Conservation (phyloP, 2,113 vertebrate genomes). For the Dendrocopos noguchii region DNA sequence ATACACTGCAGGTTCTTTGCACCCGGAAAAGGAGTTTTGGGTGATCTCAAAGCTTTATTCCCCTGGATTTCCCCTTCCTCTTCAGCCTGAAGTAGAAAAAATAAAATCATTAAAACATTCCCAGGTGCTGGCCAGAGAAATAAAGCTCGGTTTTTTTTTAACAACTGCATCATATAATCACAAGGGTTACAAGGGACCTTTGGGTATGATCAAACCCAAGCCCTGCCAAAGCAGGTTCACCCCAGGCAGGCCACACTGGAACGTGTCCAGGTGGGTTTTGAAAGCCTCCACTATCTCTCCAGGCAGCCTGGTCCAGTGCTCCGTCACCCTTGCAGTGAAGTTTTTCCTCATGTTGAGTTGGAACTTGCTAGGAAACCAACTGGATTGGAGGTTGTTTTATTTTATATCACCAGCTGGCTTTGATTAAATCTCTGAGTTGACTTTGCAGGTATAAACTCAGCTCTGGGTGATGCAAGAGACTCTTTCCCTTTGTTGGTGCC, state of each 20-base stretch:
- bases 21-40: not conserved
- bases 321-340: too few relatives aligned
- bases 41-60: not conserved
- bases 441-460: not conserved
- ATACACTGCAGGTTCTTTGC: not conserved
- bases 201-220: too few relatives aligned
- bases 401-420: not conserved
- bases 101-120: not conserved
- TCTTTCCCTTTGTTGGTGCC: not conserved
- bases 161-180: not conserved
- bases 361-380: not conserved
- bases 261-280: too few relatives aligned
- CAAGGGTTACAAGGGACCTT: too few relatives aligned
- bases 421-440: not conserved
- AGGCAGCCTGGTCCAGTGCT: too few relatives aligned
- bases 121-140: not conserved
- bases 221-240: too few relatives aligned
- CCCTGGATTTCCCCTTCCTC: not conserved
- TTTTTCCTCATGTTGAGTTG: too few relatives aligned
- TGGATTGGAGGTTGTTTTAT: not conserved
- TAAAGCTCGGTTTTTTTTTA: accelerated
- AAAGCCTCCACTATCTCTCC: too few relatives aligned
- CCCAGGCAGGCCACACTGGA: too few relatives aligned
- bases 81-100: not conserved
- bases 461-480: not conserved